Conservation (phyloP, 2,888 invertebrate species). For the Drosophila kuntzei region DNA sequence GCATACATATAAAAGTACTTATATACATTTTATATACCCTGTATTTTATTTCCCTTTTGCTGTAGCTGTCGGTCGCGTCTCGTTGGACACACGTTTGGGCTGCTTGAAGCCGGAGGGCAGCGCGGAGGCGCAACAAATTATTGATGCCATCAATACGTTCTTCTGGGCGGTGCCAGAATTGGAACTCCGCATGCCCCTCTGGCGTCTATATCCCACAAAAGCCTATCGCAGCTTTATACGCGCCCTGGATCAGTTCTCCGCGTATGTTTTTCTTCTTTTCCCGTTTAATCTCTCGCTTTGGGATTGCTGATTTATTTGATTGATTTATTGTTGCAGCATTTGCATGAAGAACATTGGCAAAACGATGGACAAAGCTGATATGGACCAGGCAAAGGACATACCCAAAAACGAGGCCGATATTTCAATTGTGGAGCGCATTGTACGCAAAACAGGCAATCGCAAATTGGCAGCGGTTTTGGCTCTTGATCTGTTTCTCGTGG, state of each 20-base stretch:
- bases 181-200: slow-evolving; percentile 91
- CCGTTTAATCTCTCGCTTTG: not conserved
- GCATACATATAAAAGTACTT: not conserved
- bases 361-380: slow-evolving; percentile 86
- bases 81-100: slow-evolving; percentile 92
- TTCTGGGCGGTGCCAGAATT: slow-evolving; percentile 92
- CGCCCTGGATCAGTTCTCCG: slow-evolving; percentile 90
- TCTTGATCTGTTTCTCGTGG: slow-evolving; percentile 91
- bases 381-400: slow-evolving; percentile 43
- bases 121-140: slow-evolving; percentile 91
- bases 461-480: slow-evolving; percentile 90
- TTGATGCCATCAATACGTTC: slow-evolving; percentile 91
- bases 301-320: slow-evolving; percentile 4
- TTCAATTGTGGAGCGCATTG: slow-evolving; percentile 87
- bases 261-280: slow-evolving; percentile 85
- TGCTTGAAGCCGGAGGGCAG: slow-evolving; percentile 88
- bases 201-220: slow-evolving; percentile 90
- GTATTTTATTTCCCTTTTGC: not conserved
- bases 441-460: slow-evolving; percentile 87
- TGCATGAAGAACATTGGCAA: slow-evolving; percentile 87
- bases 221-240: slow-evolving; percentile 90
- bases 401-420: slow-evolving; percentile 85
- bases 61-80: slow-evolving; percentile 92
- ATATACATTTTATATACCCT: slow-evolving; percentile 1
- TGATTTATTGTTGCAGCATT: slow-evolving; percentile 83